Evolutionary conservation across 1,140 invertebrate species (phyloP).

Genomic region (Oryctes rhinoceros): DNA sequence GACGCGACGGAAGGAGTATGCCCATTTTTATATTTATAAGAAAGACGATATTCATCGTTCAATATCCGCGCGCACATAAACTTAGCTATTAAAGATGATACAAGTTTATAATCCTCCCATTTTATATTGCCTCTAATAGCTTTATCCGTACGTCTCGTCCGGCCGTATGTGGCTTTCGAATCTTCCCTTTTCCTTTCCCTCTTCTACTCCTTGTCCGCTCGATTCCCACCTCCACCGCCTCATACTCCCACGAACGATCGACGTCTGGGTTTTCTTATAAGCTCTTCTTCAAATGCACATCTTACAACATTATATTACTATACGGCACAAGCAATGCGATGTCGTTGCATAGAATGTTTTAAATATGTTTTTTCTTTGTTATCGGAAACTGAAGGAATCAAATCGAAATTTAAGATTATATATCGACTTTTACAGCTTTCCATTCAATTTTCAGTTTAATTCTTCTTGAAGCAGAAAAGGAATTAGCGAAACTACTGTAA

Average conservation of each 20-base stretch:
- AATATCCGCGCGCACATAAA: slow-evolving; percentile 55
- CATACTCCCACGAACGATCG: neutral
- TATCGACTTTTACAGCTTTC: too few relatives aligned
- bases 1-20: slow-evolving; percentile 45
- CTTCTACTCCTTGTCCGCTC: neutral
- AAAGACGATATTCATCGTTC: slow-evolving; percentile 56
- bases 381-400: too few relatives aligned
- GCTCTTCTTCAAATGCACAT: too few relatives aligned
- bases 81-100: slow-evolving; percentile 58
- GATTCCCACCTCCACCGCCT: neutral
- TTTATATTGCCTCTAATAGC: slow-evolving; percentile 55
- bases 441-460: too few relatives aligned
- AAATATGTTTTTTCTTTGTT: too few relatives aligned
- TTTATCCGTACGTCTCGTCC: slow-evolving; percentile 44
- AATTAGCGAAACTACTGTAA: too few relatives aligned
- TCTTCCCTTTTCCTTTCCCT: neutral
- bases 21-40: slow-evolving; percentile 50
- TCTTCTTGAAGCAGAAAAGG: too few relatives aligned
- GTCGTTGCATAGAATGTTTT: too few relatives aligned
- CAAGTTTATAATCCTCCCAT: slow-evolving; percentile 58
- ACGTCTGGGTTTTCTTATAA: too few relatives aligned
- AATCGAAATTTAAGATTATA: too few relatives aligned
- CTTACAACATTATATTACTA: too few relatives aligned
- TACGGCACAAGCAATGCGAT: too few relatives aligned
- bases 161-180: neutral